Evolutionary conservation across 1,140 invertebrate genomes (phyloP), one percentile per base, ranked within the genome.

Genomic region (Drosophila bipectinata): DNA sequence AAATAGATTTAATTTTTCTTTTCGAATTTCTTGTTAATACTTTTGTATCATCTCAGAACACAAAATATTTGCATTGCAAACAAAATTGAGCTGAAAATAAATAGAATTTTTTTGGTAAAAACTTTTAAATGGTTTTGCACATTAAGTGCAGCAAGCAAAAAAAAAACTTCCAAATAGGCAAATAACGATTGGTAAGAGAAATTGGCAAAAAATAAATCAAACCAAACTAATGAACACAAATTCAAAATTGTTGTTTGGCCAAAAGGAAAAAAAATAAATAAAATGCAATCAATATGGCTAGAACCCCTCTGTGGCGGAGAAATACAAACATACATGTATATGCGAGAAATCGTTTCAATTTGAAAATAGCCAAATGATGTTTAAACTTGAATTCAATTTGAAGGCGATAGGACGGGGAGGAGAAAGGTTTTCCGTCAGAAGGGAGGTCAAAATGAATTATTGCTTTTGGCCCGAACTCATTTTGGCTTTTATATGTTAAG

Each of bases 361-460:
- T 68, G 55, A 68, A 85, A 85, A 73, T 84, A 77, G 69, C 59
- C 56, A 81, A 85, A 84, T 83, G 72, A 54, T 78, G 54, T 72
- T 53, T 64, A 71, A 72, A 44, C 51, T 64, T 72, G 52, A 81
- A 84, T 85, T 84, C 81, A 84, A 84, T 84, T 85, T 78, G 32
- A 63, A 82, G 52, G 49, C 48, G 12, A 4, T 45, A 24, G 60
- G 45, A 21, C 34, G 62, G 28, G 66, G 62, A 34, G 66, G 51
- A 66, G 64, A 80, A 55, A 84, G 68, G 68, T 77, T 80, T 85
- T 87, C 73, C 81, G 78, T 82, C 74, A 71, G 62, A 64, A 61
- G 51, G 73, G 62, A 61, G 51, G 73, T 74, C 56, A 57, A 85
- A 87, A 85, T 85, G 78, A 85, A 78, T 85, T 85, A 85, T 85